These are phyloP conservation scores for Columba guinea DNA, from an alignment of 2,797 vertebrate genomes.

Conservation along the genomic window DNA sequence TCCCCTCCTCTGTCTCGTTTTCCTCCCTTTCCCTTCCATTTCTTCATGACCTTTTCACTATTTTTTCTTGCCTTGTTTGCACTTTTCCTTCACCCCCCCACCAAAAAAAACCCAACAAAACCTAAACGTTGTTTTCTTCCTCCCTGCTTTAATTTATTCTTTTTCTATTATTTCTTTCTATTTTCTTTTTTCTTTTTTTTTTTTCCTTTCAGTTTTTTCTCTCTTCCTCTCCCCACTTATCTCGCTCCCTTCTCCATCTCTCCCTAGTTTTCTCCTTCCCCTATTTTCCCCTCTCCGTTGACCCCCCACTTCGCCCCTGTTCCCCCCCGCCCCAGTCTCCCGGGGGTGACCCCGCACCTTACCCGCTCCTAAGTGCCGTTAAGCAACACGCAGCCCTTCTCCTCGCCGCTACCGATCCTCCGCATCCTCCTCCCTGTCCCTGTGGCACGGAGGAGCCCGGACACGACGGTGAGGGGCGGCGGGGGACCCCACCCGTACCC, in stretches of 20 bases:
- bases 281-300: neutral
- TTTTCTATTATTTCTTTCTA: neutral
- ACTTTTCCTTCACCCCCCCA: neutral
- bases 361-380: slow-evolving; percentile 30
- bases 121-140: neutral
- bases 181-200: neutral
- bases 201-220: neutral
- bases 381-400: neutral
- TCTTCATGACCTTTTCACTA: neutral
- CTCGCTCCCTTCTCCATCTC: neutral
- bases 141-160: neutral
- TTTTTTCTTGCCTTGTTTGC: neutral
- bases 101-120: neutral
- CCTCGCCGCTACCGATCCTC: neutral
- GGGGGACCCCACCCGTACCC: neutral
- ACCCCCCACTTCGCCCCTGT: neutral
- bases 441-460: neutral
- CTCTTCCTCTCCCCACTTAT: neutral
- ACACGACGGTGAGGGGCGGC: neutral
- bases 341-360: neutral
- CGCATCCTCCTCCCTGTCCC: slow-evolving; percentile 16
- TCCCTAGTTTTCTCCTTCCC: neutral
- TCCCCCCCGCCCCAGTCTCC: neutral
- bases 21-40: neutral
- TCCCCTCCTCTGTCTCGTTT: neutral